Evolutionary conservation across 2,797 vertebrate genomes (phyloP), one percentile per base, ranked within the genome.

Genomic region (Bucorvus abyssinicus): DNA sequence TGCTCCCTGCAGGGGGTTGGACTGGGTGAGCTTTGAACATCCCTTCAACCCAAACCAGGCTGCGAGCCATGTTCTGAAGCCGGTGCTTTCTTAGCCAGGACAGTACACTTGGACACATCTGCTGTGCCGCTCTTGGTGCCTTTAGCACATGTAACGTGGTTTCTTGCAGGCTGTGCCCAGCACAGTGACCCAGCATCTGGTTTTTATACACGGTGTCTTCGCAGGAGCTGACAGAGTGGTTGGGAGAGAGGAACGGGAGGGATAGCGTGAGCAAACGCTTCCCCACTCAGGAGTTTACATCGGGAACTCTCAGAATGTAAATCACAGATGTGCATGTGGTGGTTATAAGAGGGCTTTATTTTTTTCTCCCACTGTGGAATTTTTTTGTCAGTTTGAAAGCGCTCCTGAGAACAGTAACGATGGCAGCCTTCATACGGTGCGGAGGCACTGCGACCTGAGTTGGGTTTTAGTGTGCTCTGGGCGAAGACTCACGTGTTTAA

Each of bases 281-380:
- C 38, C 55, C 55, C 36, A 3, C n/a, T 59, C 42, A 14, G 68
- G 21, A 2, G 0, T 56, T 77, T 22, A 0, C 8, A 1, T 7
- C 32, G 79, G 30, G 38, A 73, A 23, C 21, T 2, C 64, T 32
- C 34, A 9, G 49, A 36, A 14, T 7, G 12, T 23, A 14, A 22
- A 1, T 4, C 3, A 4, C 69, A 81, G 36, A 9, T 2, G 29
- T 47, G 27, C 55, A 29, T 7, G 2, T 21, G 15, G 59, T 24
- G 52, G 29, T 20, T 70, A 0, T 34, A 32, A 22, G 38, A 53
- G 21, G 20, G 44, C 26, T 15, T 10, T 27, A 38, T 19, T 2
- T 56, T 56, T 44, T 49, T 44, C 5, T 82, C 52, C n/a, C 65
- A 0, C 4, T 59, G 30, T 40, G 59, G 60, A 5, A 0, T 19